A percentile compares a stretch with the other conserved stretches of the same genome.
These are phyloP conservation scores for Catagonus wagneri DNA, from an alignment of 2,113 vertebrate species.

Conservation along the genomic window DNA sequence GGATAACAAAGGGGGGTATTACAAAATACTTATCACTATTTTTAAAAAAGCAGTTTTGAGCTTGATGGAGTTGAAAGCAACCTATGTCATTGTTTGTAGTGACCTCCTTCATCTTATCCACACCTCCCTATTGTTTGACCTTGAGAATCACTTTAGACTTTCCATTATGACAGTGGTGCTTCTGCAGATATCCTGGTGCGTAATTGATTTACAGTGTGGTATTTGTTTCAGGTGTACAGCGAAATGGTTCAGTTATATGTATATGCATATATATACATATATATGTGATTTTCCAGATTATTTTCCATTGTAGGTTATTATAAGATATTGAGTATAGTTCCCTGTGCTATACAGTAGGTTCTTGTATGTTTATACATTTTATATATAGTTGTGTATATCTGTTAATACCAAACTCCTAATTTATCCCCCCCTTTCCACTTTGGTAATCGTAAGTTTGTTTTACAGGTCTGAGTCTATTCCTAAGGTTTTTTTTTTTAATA, in stretches of 20 bases:
- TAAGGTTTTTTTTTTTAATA: not conserved
- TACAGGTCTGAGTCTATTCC: not conserved
- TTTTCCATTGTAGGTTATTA: not conserved
- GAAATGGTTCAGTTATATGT: not conserved
- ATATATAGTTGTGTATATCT: not conserved
- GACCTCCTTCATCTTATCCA: not conserved
- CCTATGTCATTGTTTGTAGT: not conserved
- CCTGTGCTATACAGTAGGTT: rapidly evolving
- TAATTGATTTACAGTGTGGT: too few species aligned
- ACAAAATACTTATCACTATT: not conserved
- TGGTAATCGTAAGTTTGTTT: not conserved
- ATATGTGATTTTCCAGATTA: not conserved
- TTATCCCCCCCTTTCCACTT: not conserved
- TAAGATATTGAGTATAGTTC: rapidly evolving
- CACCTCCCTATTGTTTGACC: not conserved
- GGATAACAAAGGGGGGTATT: not conserved
- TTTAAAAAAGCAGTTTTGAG: not conserved
- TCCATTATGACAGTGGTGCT: not conserved
- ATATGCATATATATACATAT: not conserved
- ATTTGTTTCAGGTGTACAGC: rapidly evolving
- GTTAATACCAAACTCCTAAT: not conserved
- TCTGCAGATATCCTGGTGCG: not conserved
- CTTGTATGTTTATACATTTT: not conserved
- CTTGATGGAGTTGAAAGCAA: not conserved
- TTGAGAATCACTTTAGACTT: not conserved